Evolutionary conservation across 2,797 vertebrate genomes (phyloP), one percentile per base, ranked within the genome.

Genomic region (Sebastes itinus): DNA sequence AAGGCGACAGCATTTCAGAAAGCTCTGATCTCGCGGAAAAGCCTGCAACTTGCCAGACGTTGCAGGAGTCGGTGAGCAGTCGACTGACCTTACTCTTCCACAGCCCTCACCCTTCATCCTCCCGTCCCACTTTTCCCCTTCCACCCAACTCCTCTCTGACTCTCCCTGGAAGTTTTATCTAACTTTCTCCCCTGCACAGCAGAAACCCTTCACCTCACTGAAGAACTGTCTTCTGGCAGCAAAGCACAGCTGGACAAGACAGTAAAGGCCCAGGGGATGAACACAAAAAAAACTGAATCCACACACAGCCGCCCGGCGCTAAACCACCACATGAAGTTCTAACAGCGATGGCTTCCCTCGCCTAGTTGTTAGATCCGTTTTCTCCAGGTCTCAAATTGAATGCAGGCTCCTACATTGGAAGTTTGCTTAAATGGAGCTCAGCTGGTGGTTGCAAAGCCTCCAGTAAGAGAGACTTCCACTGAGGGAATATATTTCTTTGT

Each of bases 401-500:
- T 72, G 63, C 22, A 13, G 55, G 67, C 74, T 78, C 68, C 46
- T 63, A 77, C 80, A 83, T 72, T 85, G 78, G 87, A 92, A 81
- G 85, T 92, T 91, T 88, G 80, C 88, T 85, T 89, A 91, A 92
- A 86, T 77, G 78, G 87, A 94, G 89, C 90, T 91, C 92, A 89
- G 90, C 77, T 86, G 87, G 86, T 87, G 79, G 87, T 75, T 85
- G 88, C 85, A 91, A 90, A 93, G 90, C 90, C 90, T 89, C 79
- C 49, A n/a, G 81, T 78, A 79, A 89, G 82, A 89, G 82, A 35
- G 78, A 75, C 64, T 83, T 87, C 83, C 87, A 84, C 89, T 85
- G 54, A 73, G 88, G 90, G 93, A 93, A 94, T 94, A 92, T 84
- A 78, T 84, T 80, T 86, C 86, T 92, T 93, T 95, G 89, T 94